These are phyloP conservation scores for Heliconius melpomene DNA, from an alignment of 1,140 invertebrate genomes.

Conservation along the genomic window DNA sequence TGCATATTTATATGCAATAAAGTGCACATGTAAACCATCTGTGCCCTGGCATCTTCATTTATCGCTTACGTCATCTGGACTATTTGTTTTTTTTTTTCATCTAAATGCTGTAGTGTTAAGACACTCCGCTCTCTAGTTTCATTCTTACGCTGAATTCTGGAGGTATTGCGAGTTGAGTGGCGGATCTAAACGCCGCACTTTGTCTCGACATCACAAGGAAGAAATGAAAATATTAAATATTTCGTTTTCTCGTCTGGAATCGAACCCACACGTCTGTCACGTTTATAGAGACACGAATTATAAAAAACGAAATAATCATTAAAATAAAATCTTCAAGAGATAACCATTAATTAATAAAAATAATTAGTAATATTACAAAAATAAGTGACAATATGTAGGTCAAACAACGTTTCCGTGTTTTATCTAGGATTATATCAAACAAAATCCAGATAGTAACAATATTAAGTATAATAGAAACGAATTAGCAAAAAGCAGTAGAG, in stretches of 20 bases:
- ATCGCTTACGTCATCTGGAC: not conserved
- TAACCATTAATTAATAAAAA: not conserved
- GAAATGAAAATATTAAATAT: no score
- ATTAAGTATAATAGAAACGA: not conserved
- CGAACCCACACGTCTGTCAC: no score
- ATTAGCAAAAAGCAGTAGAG: constrained; percentile 17
- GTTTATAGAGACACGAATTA: no score
- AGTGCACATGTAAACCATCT: not conserved
- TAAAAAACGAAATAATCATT: no score
- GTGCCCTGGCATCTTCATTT: not conserved
- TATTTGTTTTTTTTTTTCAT: no score
- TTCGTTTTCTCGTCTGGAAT: no score
- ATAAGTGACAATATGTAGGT: not conserved
- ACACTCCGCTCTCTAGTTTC: no score
- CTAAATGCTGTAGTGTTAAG: no score
- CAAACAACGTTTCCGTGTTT: not conserved
- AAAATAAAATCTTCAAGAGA: not conserved
- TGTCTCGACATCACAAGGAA: no score
- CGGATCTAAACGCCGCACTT: no score
- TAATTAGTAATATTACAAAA: not conserved
- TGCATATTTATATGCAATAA: not conserved
- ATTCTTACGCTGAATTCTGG: no score
- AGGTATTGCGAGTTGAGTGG: no score
- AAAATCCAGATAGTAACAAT: not conserved
- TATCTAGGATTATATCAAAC: not conserved